Evolutionary conservation across 1,140 invertebrate genomes (phyloP).

Genomic region (Plutomurus gul): DNA sequence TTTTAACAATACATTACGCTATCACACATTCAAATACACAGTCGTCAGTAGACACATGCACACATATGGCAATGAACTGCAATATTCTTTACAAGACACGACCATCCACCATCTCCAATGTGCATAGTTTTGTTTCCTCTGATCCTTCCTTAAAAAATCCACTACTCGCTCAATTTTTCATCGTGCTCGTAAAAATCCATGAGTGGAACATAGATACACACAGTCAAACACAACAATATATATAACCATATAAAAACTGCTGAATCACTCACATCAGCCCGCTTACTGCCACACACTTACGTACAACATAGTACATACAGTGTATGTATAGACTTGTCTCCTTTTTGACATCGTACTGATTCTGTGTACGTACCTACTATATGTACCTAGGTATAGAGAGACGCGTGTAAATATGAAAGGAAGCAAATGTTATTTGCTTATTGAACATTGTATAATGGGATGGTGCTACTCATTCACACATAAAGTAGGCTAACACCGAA

Average conservation of each 20-base stretch:
- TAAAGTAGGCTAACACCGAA: not conserved
- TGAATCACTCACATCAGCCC: slow-evolving; percentile 8
- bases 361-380: not conserved
- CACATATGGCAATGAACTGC: not conserved
- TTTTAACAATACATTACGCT: not conserved
- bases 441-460: not conserved
- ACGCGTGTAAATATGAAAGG: not conserved
- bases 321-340: not conserved
- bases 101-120: not conserved
- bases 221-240: not conserved
- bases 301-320: not conserved
- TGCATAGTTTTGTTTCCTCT: slow-evolving; percentile 6
- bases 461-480: not conserved
- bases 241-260: too few species aligned
- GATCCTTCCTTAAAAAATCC: slow-evolving; percentile 11
- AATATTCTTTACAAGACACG: not conserved
- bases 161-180: slow-evolving; percentile 29
- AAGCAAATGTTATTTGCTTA: slow-evolving; percentile 21
- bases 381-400: not conserved
- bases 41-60: not conserved
- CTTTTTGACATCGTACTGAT: not conserved
- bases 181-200: slow-evolving; percentile 13
- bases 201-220: not conserved
- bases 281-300: not conserved
- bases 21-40: not conserved